Evolutionary conservation across 1,140 invertebrate species (phyloP).

Genomic region (Diabrotica undecimpunctata): DNA sequence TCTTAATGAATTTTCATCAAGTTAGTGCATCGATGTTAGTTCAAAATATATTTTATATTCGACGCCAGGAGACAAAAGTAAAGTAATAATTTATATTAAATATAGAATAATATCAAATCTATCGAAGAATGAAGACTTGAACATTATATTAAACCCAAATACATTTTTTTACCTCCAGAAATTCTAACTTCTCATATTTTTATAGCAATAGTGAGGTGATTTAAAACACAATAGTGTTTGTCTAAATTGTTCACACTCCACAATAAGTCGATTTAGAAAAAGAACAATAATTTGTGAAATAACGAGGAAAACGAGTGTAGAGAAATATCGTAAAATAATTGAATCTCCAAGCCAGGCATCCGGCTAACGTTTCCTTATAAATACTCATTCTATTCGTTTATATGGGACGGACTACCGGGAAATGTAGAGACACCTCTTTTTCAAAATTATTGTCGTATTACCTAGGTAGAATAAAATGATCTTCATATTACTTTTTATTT

Average conservation of each 20-base stretch:
- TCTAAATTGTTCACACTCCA: constrained; percentile 10
- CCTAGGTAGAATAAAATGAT: too few relatives aligned
- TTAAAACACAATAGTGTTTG: neutral
- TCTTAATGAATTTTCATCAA: too few relatives aligned
- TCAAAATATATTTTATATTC: too few relatives aligned
- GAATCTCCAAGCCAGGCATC: constrained; percentile 8
- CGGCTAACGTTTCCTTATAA: constrained; percentile 9
- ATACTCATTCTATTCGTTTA: neutral
- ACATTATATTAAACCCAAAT: too few relatives aligned
- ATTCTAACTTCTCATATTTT: neutral
- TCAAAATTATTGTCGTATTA: too few relatives aligned
- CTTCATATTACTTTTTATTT: too few relatives aligned
- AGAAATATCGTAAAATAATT: constrained; percentile 11
- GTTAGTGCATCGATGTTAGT: too few relatives aligned
- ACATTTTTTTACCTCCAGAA: too few relatives aligned
- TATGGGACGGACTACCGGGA: neutral
- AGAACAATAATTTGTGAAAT: constrained; percentile 11
- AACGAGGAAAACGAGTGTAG: constrained; percentile 7
- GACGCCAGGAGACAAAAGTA: too few relatives aligned
- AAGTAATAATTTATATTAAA: too few relatives aligned
- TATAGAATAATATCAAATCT: too few relatives aligned
- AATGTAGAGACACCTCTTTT: neutral
- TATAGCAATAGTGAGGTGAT: neutral
- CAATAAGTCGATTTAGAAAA: neutral
- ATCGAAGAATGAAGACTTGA: too few relatives aligned